Evolutionary conservation across 2,113 vertebrate genomes (phyloP).

Genomic region (Cyanoramphus novaezelandiae): DNA sequence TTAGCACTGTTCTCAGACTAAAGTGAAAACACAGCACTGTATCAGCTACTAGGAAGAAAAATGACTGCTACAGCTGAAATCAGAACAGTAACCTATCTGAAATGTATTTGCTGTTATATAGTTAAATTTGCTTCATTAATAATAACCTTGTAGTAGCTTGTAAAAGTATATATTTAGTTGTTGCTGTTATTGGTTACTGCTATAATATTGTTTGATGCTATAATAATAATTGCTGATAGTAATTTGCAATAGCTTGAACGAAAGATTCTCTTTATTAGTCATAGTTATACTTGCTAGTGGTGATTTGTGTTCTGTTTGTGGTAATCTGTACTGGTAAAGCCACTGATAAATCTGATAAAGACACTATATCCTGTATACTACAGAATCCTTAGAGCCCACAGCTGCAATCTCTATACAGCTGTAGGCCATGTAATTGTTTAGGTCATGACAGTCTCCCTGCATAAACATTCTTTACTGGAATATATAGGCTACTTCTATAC

Average conservation of each 20-base stretch:
- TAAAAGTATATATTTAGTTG: background rate
- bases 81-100: background rate
- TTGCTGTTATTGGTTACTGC: background rate
- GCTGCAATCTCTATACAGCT: background rate
- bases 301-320: background rate
- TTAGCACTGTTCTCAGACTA: background rate
- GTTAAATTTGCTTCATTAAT: background rate
- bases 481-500: background rate
- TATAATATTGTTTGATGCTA: background rate
- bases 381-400: background rate
- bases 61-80: background rate
- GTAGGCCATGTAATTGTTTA: background rate
- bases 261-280: background rate
- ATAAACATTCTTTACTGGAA: background rate
- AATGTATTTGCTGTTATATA: background rate
- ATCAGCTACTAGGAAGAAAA: background rate
- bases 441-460: background rate
- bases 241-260: background rate
- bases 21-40: background rate
- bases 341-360: background rate
- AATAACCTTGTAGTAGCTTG: background rate
- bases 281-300: background rate
- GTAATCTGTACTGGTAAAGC: background rate
- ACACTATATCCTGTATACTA: background rate
- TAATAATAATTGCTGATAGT: background rate